Evolutionary conservation across 2,888 invertebrate genomes (phyloP).

Genomic region (Venustoraphidia nigricollis): DNA sequence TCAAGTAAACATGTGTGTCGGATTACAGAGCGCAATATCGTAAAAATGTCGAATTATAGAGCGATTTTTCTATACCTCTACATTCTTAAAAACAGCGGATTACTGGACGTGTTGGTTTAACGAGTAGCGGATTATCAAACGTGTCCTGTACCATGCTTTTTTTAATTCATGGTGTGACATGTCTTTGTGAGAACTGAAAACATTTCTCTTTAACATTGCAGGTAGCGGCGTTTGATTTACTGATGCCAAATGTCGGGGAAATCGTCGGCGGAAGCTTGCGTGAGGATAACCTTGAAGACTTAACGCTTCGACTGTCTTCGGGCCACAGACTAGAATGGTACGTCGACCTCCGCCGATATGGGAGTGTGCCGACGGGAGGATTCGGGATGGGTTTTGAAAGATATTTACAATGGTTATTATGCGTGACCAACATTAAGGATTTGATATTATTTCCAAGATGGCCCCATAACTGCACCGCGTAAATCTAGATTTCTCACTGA

Average conservation of each 20-base stretch:
- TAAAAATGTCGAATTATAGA: too few species aligned
- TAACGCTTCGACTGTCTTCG: conserved; percentile 44
- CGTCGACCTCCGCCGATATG: conserved; percentile 73
- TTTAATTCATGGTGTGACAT: background rate
- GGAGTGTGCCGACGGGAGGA: conserved; percentile 81
- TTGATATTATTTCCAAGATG: conserved; percentile 88
- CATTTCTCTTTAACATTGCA: conserved; percentile 20
- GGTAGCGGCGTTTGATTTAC: conserved; percentile 74
- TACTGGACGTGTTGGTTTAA: too few species aligned
- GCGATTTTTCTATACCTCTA: too few species aligned
- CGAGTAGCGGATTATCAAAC: too few species aligned
- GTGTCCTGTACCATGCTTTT: background rate
- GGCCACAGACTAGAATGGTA: conserved; percentile 62
- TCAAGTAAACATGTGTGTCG: too few species aligned
- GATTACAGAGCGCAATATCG: too few species aligned
- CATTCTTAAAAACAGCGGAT: too few species aligned
- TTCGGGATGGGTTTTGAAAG: conserved; percentile 96
- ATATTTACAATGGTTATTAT: conserved; percentile 66
- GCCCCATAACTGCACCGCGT: conserved; percentile 73
- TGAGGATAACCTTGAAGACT: conserved; percentile 54
- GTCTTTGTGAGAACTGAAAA: too few species aligned
- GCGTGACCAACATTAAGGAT: conserved; percentile 82
- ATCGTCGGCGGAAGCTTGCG: conserved; percentile 90
- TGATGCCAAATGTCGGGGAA: conserved; percentile 84
- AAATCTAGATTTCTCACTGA: conserved; percentile 8